These are phyloP conservation scores for Hedychridium roseum DNA, from an alignment of 2,888 invertebrate genomes.

Conservation along the genomic window DNA sequence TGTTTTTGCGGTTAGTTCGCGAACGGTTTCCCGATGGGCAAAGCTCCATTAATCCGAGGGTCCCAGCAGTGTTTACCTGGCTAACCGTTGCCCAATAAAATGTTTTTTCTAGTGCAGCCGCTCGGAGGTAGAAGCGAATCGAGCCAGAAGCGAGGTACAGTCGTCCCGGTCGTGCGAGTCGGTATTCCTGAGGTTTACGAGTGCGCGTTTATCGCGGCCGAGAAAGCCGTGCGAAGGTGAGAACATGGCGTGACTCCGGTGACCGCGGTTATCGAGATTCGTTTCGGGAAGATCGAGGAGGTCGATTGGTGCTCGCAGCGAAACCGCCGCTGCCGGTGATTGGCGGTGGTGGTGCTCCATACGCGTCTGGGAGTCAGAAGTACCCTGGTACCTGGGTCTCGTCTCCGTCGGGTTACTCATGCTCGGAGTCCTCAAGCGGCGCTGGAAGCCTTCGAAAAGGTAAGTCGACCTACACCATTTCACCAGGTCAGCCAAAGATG, in stretches of 20 bases:
- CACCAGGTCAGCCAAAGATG: too few relatives aligned
- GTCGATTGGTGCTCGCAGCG: slow-evolving; percentile 19
- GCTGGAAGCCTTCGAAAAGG: slow-evolving; percentile 61
- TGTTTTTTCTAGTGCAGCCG: neutral
- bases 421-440: slow-evolving; percentile 59
- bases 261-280: slow-evolving; percentile 15
- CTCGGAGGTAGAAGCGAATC: slow-evolving; percentile 12
- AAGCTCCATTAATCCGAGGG: too few relatives aligned
- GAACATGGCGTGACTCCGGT: slow-evolving; percentile 37
- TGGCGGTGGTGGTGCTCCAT: slow-evolving; percentile 35
- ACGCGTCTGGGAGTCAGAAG: slow-evolving; percentile 39
- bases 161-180: too few relatives aligned
- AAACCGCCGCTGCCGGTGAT: slow-evolving; percentile 16
- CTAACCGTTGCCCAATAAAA: too few relatives aligned
- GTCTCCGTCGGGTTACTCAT: slow-evolving; percentile 46
- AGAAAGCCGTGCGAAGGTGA: too few relatives aligned
- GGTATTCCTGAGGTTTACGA: too few relatives aligned
- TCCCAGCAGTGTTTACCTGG: too few relatives aligned
- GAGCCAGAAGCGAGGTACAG: slow-evolving; percentile 6
- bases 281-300: slow-evolving; percentile 30
- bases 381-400: slow-evolving; percentile 39
- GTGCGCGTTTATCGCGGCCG: too few relatives aligned
- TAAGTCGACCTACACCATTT: too few relatives aligned
- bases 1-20: too few relatives aligned
- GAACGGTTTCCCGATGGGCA: too few relatives aligned